phyloP scores from a whole-genome alignment of 1,140 invertebrate species.

The Daktulosphaira vitifoliae region DNA sequence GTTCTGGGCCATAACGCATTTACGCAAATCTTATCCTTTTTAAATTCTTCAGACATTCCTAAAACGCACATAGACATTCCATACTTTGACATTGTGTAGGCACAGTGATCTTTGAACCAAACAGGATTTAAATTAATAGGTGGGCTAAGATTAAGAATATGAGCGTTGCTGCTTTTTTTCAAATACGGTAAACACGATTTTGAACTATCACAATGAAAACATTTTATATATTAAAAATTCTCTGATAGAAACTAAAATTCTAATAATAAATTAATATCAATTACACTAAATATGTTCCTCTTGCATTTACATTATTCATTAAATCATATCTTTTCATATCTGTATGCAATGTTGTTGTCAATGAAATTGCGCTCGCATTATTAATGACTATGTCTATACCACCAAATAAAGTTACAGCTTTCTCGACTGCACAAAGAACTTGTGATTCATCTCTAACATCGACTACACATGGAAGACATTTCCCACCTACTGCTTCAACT shows the following conservation, averaged over 20 bases:
- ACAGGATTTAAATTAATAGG: conserved; percentile 79
- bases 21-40: conserved; percentile 72
- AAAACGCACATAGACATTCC: conserved; percentile 98
- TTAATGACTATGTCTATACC: conserved; percentile 93
- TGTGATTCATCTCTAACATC: conserved; percentile 84
- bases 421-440: conserved; percentile 74
- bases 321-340: conserved; percentile 94
- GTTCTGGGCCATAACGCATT: conserved; percentile 96
- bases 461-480: conserved; percentile 85
- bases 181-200: conserved; percentile 86
- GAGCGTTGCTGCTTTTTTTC: conserved; percentile 79
- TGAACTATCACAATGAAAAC: conserved; percentile 55
- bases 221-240: background rate
- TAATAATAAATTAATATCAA: conserved; percentile 39
- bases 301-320: conserved; percentile 84
- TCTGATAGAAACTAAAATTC: background rate
- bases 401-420: conserved; percentile 83
- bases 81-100: conserved; percentile 97
- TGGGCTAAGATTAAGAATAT: conserved; percentile 92
- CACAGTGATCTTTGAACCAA: conserved; percentile 87
- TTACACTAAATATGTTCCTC: conserved; percentile 87
- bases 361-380: conserved; percentile 91
- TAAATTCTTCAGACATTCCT: conserved; percentile 91
- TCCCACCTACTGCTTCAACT: conserved; percentile 87
- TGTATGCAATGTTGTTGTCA: conserved; percentile 75